Evolutionary conservation across 2,888 invertebrate species (phyloP).

Genomic region (Caenorhabditis becei): DNA sequence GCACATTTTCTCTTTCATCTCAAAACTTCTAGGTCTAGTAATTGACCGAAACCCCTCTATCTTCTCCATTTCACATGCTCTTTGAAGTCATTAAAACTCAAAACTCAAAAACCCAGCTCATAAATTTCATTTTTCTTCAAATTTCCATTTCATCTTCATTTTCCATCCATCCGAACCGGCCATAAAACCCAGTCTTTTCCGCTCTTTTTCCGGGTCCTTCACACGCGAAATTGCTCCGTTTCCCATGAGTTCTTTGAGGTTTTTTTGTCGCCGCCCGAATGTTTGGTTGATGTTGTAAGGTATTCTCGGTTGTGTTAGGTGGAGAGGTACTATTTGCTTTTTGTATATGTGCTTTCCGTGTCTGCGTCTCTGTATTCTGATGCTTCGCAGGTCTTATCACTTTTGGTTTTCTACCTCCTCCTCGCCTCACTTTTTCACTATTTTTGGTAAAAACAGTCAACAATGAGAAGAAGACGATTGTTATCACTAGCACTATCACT

Average conservation of each 20-base stretch:
- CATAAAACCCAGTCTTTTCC: constrained; percentile 12
- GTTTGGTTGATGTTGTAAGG: constrained; percentile 7
- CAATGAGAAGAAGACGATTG: no score
- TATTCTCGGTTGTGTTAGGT: background rate
- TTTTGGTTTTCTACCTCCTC: background rate
- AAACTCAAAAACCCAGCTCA: background rate
- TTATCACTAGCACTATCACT: no score
- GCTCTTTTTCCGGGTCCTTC: constrained; percentile 3
- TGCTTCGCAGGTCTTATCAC: no score
- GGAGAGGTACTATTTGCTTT: constrained; percentile 23
- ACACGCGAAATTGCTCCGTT: constrained; percentile 34
- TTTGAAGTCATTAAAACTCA: no score
- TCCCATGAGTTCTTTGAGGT: background rate
- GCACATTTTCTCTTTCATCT: no score
- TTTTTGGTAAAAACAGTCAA: no score
- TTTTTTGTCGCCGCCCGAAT: no score
- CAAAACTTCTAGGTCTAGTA: no score
- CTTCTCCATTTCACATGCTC: no score
- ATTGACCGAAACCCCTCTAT: no score
- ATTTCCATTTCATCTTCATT: background rate
- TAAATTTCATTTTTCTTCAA: background rate
- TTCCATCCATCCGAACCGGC: background rate
- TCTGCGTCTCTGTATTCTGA: background rate
- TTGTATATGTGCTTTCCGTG: constrained; percentile 7
- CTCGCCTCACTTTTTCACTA: no score